A percentile compares a stretch with the other conserved stretches of the same genome.
These are phyloP conservation scores for Typhlichthys subterraneus DNA, from an alignment of 2,797 vertebrate species.

Conservation along the genomic window DNA sequence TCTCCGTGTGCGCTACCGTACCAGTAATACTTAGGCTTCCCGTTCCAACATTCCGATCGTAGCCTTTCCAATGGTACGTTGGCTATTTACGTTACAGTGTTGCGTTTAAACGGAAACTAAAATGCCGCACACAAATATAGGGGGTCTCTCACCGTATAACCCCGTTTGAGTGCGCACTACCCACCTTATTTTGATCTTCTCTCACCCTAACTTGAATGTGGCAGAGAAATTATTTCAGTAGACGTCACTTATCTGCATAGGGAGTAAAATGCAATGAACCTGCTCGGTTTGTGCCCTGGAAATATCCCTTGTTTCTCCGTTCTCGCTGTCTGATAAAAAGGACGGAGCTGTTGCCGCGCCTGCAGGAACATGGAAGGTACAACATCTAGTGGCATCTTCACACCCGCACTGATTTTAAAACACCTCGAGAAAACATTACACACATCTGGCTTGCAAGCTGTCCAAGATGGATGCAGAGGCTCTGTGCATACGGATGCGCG, in stretches of 20 bases:
- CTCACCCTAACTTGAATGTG: conserved; percentile 74
- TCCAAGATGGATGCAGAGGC: conserved; percentile 75
- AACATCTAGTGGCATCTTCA: conserved; percentile 21
- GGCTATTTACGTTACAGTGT: not conserved
- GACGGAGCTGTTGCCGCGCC: conserved; percentile 47
- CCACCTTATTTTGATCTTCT: conserved; percentile 19
- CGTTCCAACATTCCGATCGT: not conserved
- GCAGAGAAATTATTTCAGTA: conserved; percentile 68
- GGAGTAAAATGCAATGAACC: conserved; percentile 72
- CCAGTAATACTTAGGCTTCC: too few relatives aligned
- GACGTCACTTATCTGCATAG: conserved; percentile 79
- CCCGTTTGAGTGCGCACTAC: too few relatives aligned
- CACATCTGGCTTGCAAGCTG: conserved; percentile 62
- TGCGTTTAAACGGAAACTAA: not conserved
- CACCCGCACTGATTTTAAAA: conserved; percentile 15
- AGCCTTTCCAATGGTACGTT: not conserved
- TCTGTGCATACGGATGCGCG: conserved; percentile 62
- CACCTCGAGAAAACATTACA: conserved; percentile 34
- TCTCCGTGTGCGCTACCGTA: not conserved
- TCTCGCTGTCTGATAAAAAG: conserved; percentile 23
- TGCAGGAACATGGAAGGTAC: conserved; percentile 73
- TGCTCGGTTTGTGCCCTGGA: conserved; percentile 43
- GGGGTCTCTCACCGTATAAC: conserved; percentile 25
- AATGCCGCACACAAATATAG: too few relatives aligned
- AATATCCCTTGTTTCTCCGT: conserved; percentile 16